A percentile compares a stretch with the other conserved stretches of the same genome.
Evolutionary conservation across 2,113 vertebrate species (phyloP).

Genomic region (Dendrocopos noguchii): DNA sequence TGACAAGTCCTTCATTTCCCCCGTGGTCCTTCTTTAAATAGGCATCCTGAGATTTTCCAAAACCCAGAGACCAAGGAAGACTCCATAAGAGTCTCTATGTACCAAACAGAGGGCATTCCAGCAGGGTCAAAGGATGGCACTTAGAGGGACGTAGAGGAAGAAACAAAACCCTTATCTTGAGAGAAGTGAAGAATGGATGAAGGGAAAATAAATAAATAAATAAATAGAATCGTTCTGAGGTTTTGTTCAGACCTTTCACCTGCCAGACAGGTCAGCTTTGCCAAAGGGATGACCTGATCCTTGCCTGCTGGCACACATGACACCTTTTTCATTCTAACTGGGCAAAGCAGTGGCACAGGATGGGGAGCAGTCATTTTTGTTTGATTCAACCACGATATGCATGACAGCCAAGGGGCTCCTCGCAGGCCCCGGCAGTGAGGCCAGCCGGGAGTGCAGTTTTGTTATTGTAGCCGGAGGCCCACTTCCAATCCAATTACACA

Average conservation of each 20-base stretch:
- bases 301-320: neutral
- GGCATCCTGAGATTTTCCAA: neutral
- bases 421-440: neutral
- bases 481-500: slow-evolving; percentile 69
- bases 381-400: neutral
- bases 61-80: neutral
- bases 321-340: neutral
- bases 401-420: slow-evolving; percentile 44
- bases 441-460: slow-evolving; percentile 25
- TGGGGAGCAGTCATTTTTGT: neutral
- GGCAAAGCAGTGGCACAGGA: neutral
- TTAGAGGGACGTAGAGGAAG: neutral
- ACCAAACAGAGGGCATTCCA: neutral
- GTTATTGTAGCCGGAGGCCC: slow-evolving; percentile 32
- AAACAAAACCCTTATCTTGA: neutral
- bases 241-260: neutral
- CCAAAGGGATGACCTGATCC: neutral
- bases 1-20: neutral
- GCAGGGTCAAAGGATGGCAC: neutral
- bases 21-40: neutral
- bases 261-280: neutral
- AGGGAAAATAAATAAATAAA: too few species aligned
- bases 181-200: neutral
- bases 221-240: neutral
- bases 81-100: neutral